phyloP scores from a whole-genome alignment of 2,888 invertebrate genomes.

The Drosophila nigricruria region DNA sequence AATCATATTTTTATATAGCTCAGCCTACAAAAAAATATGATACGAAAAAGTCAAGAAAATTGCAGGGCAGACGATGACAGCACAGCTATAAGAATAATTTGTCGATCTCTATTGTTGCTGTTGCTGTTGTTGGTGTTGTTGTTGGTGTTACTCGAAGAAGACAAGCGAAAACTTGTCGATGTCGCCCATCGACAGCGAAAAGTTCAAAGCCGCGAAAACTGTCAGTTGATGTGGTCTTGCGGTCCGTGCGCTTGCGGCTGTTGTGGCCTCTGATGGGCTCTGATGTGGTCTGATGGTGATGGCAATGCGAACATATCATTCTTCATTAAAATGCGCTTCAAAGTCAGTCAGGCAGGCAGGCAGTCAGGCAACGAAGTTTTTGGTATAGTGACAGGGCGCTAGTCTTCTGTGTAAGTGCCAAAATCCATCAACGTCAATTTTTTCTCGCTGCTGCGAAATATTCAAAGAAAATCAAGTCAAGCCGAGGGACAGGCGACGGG shows the following conservation, averaged over 20 bases:
- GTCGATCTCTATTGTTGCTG: constrained; percentile 31
- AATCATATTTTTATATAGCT: constrained; percentile 27
- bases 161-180: constrained; percentile 66
- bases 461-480: constrained; percentile 78
- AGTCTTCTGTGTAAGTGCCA: constrained; percentile 82
- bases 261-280: constrained; percentile 34
- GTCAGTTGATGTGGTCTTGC: constrained; percentile 67
- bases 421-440: constrained; percentile 84
- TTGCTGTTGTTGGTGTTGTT: constrained; percentile 28
- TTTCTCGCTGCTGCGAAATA: constrained; percentile 72
- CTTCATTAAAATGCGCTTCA: constrained; percentile 82
- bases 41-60: background rate
- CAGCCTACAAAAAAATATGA: constrained; percentile 44
- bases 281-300: constrained; percentile 46
- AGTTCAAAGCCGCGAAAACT: constrained; percentile 79
- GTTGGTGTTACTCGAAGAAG: constrained; percentile 25
- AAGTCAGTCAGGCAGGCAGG: constrained; percentile 63
- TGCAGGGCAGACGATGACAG: constrained; percentile 25
- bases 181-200: constrained; percentile 62
- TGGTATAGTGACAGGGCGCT: constrained; percentile 70
- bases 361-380: constrained; percentile 55
- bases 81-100: constrained; percentile 45
- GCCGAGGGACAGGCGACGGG: constrained; percentile 12
- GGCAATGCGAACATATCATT: constrained; percentile 80
- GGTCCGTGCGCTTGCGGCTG: constrained; percentile 55